phyloP scores from a whole-genome alignment of 2,888 invertebrate genomes.

The Brenthis hecate region DNA sequence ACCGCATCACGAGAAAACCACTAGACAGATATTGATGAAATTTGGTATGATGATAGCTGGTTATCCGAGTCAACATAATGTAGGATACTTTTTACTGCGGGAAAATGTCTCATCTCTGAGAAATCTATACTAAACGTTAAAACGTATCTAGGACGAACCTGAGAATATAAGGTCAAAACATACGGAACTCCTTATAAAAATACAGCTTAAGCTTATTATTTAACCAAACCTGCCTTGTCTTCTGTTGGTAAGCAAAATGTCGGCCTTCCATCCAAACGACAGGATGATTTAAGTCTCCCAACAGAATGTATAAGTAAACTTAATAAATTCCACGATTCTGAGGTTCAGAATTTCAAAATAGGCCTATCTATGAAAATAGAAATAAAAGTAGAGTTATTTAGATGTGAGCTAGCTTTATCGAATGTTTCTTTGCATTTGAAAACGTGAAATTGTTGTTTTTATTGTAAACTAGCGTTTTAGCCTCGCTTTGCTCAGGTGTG shows the following conservation, averaged over 20 bases:
- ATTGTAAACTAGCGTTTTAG: no score
- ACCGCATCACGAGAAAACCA: no score
- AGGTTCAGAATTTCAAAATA: constrained; percentile 37
- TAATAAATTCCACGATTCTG: constrained; percentile 44
- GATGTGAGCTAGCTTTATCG: constrained; percentile 9
- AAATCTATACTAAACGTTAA: no score
- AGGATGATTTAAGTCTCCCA: constrained; percentile 35
- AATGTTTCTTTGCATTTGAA: constrained; percentile 5
- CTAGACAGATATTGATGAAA: no score
- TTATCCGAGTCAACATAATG: no score
- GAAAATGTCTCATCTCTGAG: no score
- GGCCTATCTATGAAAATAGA: constrained; percentile 34
- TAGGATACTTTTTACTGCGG: no score
- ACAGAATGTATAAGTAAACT: constrained; percentile 38
- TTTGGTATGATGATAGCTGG: no score
- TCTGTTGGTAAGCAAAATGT: constrained; percentile 26
- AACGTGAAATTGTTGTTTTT: no score
- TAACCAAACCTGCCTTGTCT: constrained; percentile 7
- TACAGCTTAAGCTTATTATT: neutral
- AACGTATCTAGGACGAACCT: no score
- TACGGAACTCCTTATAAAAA: neutral
- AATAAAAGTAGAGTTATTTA: constrained; percentile 24
- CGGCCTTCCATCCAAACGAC: constrained; percentile 20
- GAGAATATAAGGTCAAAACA: neutral
- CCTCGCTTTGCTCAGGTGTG: no score